Percentiles rank a stretch among this genome's conserved stretches.
Evolutionary conservation across 2,113 vertebrate genomes (phyloP).

Genomic region (Calyptommatus sinebrachiatus): DNA sequence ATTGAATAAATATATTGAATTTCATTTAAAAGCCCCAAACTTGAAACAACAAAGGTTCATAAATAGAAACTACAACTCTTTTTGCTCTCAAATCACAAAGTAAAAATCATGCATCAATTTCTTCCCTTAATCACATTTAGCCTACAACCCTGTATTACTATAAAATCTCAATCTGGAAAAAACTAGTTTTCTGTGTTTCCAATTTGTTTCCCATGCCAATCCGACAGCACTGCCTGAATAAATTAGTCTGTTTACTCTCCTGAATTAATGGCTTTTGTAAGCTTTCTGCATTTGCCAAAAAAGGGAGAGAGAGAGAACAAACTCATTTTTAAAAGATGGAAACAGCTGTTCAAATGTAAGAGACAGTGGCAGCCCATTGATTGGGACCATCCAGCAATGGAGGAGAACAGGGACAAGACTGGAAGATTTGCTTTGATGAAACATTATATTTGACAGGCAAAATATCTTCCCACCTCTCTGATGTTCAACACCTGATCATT

Average conservation of each 20-base stretch:
- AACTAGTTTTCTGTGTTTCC: background rate
- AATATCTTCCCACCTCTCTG: no score
- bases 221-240: background rate
- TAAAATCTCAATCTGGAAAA: background rate
- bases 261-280: background rate
- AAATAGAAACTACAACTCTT: background rate
- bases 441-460: no score
- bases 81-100: background rate
- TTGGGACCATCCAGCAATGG: no score
- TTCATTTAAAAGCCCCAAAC: no score
- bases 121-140: slow-evolving; percentile 18
- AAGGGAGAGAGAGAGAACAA: background rate
- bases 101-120: background rate
- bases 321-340: background rate
- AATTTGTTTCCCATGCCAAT: slow-evolving; percentile 15
- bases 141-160: background rate
- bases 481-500: no score
- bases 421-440: no score
- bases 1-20: no score
- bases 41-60: no score
- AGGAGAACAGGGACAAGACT: no score
- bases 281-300: background rate
- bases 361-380: background rate
- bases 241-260: background rate
- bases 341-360: background rate